These are phyloP conservation scores for Sebastes minor DNA, from an alignment of 2,797 vertebrate species.

Conservation along the genomic window DNA sequence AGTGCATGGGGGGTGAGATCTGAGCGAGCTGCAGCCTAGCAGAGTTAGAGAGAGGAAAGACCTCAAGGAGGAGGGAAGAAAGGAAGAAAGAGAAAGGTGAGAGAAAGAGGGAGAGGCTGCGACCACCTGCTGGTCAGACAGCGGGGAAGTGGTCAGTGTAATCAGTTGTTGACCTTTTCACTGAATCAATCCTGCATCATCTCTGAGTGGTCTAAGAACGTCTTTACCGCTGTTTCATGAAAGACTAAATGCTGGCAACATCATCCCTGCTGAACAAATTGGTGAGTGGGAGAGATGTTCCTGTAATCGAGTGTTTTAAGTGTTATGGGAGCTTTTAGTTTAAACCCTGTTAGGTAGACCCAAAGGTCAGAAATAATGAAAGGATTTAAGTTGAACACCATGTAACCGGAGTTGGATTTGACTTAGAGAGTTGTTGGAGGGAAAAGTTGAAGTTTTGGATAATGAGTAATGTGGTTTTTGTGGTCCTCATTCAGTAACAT, in stretches of 20 bases:
- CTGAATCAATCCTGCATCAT: conserved; percentile 21
- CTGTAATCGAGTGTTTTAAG: background rate
- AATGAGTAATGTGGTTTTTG: background rate
- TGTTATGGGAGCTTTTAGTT: background rate
- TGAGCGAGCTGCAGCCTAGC: conserved; percentile 32
- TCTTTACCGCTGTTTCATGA: background rate
- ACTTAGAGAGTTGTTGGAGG: background rate
- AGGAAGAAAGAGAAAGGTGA: conserved; percentile 30
- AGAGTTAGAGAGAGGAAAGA: conserved; percentile 6
- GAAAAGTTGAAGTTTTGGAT: background rate
- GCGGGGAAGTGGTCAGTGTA: conserved; percentile 40
- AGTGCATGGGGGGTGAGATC: conserved; percentile 45
- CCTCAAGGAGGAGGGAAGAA: conserved; percentile 35
- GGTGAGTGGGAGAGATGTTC: background rate
- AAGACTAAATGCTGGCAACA: background rate
- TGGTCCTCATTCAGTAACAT: background rate
- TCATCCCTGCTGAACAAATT: background rate
- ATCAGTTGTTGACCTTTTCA: conserved; percentile 68
- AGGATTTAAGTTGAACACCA: background rate
- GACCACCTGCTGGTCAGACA: conserved; percentile 29
- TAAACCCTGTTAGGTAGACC: background rate
- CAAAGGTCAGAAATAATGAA: conserved; percentile 5
- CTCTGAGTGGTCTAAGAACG: conserved; percentile 20
- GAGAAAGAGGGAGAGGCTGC: conserved; percentile 1
- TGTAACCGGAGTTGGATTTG: background rate